Percentiles rank a stretch among this genome's conserved stretches.
phyloP scores from a whole-genome alignment of 2,888 invertebrate genomes.

The Zygogramma bicolorata region DNA sequence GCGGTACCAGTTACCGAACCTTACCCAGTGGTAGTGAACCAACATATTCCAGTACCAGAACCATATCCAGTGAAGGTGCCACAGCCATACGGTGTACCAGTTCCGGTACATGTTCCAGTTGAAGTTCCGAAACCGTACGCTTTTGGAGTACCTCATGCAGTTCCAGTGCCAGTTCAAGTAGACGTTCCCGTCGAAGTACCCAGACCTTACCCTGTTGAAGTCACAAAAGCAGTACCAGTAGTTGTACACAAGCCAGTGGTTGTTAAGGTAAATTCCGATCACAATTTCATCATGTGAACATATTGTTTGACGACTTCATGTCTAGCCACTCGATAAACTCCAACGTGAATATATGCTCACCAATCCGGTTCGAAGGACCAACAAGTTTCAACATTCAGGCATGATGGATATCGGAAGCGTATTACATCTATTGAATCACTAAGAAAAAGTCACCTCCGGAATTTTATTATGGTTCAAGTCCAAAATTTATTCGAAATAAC shows the following conservation, averaged over 20 bases:
- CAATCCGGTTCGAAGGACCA: no score
- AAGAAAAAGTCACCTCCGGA: no score
- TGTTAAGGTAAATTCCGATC: slow-evolving; percentile 44
- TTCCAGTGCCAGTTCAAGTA: slow-evolving; percentile 27
- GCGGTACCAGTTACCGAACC: slow-evolving; percentile 35
- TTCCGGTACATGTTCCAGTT: slow-evolving; percentile 47
- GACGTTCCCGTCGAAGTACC: slow-evolving; percentile 52
- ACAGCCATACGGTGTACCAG: slow-evolving; percentile 44
- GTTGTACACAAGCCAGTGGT: slow-evolving; percentile 51
- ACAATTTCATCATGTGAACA: no score
- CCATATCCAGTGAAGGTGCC: slow-evolving; percentile 51
- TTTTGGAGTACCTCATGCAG: slow-evolving; percentile 25
- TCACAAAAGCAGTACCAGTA: slow-evolving; percentile 45
- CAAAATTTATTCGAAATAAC: no score
- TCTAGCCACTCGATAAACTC: no score
- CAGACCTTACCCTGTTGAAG: slow-evolving; percentile 50
- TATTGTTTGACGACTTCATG: no score
- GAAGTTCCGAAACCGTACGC: slow-evolving; percentile 33
- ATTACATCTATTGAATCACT: no score
- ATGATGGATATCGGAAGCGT: no score
- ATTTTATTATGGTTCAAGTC: no score
- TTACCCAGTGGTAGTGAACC: slow-evolving; percentile 36
- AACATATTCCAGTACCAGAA: slow-evolving; percentile 31
- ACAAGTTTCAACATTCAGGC: no score
- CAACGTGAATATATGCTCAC: no score